Base-by-base conservation (phyloP, 2,113 vertebrate genomes). In the Leptocoma aspasia region DNA sequence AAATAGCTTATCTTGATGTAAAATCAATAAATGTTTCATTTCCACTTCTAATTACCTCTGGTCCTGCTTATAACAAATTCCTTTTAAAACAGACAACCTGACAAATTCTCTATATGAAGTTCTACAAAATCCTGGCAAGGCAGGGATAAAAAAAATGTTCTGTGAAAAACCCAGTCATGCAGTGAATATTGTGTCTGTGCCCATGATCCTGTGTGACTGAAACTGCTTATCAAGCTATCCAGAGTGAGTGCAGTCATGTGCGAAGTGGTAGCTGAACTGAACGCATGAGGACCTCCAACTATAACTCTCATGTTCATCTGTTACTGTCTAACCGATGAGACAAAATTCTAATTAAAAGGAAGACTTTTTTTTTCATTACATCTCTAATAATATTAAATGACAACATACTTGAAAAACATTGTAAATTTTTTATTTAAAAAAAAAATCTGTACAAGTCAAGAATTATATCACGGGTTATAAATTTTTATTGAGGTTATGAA, bases 11-110 rank as follows among this genome's bases (percentile, higher is more conserved):
- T 77, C 73, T 64, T 82, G 52, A 91, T 83, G 50, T 82, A 61
- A 96, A 97, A 96, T 94, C 93, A 95, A 95, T 94, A 82, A 73
- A 86, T 47, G 47, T 91, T 95, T 95, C 90, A 91, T 96, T 95
- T 97, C 60, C 33, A 78, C 63, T 77, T 91, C 86, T 93, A 94
- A 89, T 93, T 96, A 91, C 86, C 54, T 85, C 83, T 93, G 33
- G 15, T 66, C 22, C 28, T 69, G 28, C 21, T 92, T 93, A 71
- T 91, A 93, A 89, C 22, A 86, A 95, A 73, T 94, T 85, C 47
- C 6, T 24, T 65, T 86, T 89, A 54, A 89, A 94, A 65, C 2
- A 68, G 56, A 88, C 37, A 84, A 72, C 31, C 35, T 91, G 64
- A 65, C 45, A 94, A 78, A 65, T 69, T 57, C 50, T 72, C 80